phyloP scores from a whole-genome alignment of 2,797 vertebrate genomes.

The Paramormyrops hopkinsi region DNA sequence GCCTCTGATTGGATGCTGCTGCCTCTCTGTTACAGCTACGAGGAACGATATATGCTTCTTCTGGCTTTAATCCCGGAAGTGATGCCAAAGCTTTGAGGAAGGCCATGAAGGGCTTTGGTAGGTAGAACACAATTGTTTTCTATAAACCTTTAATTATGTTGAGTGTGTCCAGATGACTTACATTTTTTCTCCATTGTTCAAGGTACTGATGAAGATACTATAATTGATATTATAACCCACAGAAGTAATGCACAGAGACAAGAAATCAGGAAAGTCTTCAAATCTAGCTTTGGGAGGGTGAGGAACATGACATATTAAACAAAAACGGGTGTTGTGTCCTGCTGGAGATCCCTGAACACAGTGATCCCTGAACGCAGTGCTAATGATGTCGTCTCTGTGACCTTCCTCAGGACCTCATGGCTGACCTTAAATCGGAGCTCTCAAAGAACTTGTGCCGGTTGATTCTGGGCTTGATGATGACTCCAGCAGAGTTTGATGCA shows the following conservation, averaged over 20 bases:
- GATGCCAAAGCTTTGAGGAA: slow-evolving; percentile 88
- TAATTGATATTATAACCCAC: slow-evolving; percentile 80
- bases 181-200: slow-evolving; percentile 15
- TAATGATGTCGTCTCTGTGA: slow-evolving; percentile 5
- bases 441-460: slow-evolving; percentile 82
- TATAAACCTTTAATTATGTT: neutral
- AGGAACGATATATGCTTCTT: slow-evolving; percentile 65
- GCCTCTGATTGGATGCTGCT: neutral
- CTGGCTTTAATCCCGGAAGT: slow-evolving; percentile 68
- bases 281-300: slow-evolving; percentile 89
- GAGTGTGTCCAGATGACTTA: neutral
- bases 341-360: neutral
- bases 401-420: slow-evolving; percentile 78
- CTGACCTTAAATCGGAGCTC: slow-evolving; percentile 90
- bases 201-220: slow-evolving; percentile 87
- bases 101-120: slow-evolving; percentile 96
- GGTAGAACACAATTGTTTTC: slow-evolving; percentile 27
- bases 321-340: neutral
- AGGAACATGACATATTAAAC: slow-evolving; percentile 28
- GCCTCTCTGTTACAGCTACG: slow-evolving; percentile 59
- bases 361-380: neutral
- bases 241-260: slow-evolving; percentile 87
- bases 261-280: slow-evolving; percentile 83
- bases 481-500: slow-evolving; percentile 83
- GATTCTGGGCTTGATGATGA: slow-evolving; percentile 86